Conservation (phyloP, 2,888 invertebrate genomes). For the Barypeithes pellucidus region DNA sequence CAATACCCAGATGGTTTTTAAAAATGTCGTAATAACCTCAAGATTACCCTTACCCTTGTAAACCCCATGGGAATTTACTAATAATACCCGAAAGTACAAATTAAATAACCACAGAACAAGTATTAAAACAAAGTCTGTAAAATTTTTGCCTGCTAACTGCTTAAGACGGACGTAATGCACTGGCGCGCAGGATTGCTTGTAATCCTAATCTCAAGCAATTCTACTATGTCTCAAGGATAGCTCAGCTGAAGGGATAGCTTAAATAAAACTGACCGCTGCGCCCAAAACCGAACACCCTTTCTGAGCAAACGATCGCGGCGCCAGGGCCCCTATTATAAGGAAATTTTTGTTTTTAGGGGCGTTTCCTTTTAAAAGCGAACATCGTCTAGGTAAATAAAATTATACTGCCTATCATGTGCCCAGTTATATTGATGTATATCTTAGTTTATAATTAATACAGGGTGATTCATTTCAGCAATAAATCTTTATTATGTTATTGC, state of each 20-base stretch:
- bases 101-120: slow-evolving; percentile 20
- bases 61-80: slow-evolving; percentile 24
- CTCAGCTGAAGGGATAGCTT: too few relatives aligned
- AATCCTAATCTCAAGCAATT: too few relatives aligned
- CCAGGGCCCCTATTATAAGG: slow-evolving; percentile 39
- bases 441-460: slow-evolving; percentile 39
- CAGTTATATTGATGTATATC: slow-evolving; percentile 41
- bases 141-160: slow-evolving; percentile 24
- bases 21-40: not conserved
- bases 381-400: slow-evolving; percentile 47
- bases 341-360: slow-evolving; percentile 45
- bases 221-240: too few relatives aligned
- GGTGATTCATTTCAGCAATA: slow-evolving; percentile 32
- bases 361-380: slow-evolving; percentile 36
- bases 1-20: not conserved
- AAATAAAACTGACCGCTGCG: too few relatives aligned
- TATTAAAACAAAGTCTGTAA: slow-evolving; percentile 17
- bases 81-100: slow-evolving; percentile 23
- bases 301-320: slow-evolving; percentile 24
- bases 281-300: too few relatives aligned
- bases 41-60: slow-evolving; percentile 5
- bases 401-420: slow-evolving; percentile 46
- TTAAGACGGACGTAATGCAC: too few relatives aligned
- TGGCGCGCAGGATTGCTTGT: too few relatives aligned
- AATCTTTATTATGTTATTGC: slow-evolving; percentile 19